Conservation (phyloP, 2,888 invertebrate species). For the Drosophila kanekoi region DNA sequence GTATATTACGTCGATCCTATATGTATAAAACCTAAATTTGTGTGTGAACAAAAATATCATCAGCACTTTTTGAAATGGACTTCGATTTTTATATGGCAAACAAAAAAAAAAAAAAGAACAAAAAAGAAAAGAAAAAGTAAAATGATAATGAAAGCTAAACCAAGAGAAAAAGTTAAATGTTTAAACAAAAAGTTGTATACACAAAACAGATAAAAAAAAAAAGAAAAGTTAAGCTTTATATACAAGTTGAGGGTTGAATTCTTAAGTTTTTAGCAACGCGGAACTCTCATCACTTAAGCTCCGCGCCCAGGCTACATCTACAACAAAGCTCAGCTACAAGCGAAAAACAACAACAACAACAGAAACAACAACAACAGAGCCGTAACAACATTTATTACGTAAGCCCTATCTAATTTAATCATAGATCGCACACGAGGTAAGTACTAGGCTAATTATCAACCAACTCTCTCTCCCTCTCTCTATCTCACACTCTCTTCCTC, state of each 20-base stretch:
- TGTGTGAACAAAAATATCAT: conserved; percentile 85
- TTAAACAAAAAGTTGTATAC: conserved; percentile 52
- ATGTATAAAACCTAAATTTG: conserved; percentile 78
- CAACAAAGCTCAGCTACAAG: conserved; percentile 43
- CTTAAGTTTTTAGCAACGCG: conserved; percentile 77
- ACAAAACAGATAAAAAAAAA: conserved; percentile 49
- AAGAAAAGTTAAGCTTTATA: conserved; percentile 72
- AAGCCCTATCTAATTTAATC: conserved; percentile 68
- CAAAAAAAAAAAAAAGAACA: conserved; percentile 45
- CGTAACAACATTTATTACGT: conserved; percentile 64
- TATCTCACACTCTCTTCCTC: conserved; percentile 2
- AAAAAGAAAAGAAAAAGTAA: conserved; percentile 34
- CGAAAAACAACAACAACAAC: conserved; percentile 43
- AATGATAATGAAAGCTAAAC: conserved; percentile 17
- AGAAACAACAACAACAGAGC: conserved; percentile 51
- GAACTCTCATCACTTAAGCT: conserved; percentile 63
- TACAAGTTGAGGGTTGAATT: conserved; percentile 81
- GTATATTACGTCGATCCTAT: conserved; percentile 77
- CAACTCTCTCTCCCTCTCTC: conserved; percentile 38
- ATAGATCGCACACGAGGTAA: conserved; percentile 62
- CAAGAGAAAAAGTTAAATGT: conserved; percentile 43
- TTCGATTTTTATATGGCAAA: conserved; percentile 84
- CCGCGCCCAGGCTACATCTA: conserved; percentile 60
- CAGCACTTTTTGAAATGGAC: conserved; percentile 85
- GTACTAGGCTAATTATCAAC: conserved; percentile 76